phyloP scores from a whole-genome alignment of 2,888 invertebrate genomes.

The Trilocha varians region DNA sequence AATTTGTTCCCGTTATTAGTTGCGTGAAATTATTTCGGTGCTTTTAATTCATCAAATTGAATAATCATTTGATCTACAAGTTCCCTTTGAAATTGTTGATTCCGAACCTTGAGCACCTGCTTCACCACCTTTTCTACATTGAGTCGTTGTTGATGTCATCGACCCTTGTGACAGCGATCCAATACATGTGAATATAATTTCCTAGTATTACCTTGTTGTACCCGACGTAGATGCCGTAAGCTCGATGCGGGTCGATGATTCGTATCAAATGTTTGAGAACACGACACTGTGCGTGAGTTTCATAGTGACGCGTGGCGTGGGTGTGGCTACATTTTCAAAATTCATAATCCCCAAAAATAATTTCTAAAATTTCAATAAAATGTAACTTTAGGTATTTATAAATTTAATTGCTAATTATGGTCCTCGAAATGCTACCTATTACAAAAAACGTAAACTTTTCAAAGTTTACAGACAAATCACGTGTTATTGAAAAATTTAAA shows the following conservation, averaged over 20 bases:
- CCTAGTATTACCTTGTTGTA: constrained; percentile 15
- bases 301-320: constrained; percentile 7
- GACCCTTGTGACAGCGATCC: constrained; percentile 16
- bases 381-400: too few relatives aligned
- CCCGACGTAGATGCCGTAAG: constrained; percentile 11
- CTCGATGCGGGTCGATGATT: constrained; percentile 20
- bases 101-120: constrained; percentile 8
- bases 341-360: too few relatives aligned
- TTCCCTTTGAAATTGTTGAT: background rate
- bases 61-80: background rate
- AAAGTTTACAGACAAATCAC: too few relatives aligned
- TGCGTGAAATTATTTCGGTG: background rate
- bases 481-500: too few relatives aligned
- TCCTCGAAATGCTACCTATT: too few relatives aligned
- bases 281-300: constrained; percentile 12
- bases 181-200: constrained; percentile 16
- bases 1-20: background rate
- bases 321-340: background rate
- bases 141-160: constrained; percentile 13
- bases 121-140: constrained; percentile 6
- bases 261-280: constrained; percentile 16
- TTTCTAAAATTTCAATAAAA: too few relatives aligned
- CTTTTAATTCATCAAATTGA: background rate
- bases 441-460: too few relatives aligned
- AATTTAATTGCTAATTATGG: too few relatives aligned